phyloP scores from a whole-genome alignment of 2,113 vertebrate genomes.

The Campylomormyrus tamandua region DNA sequence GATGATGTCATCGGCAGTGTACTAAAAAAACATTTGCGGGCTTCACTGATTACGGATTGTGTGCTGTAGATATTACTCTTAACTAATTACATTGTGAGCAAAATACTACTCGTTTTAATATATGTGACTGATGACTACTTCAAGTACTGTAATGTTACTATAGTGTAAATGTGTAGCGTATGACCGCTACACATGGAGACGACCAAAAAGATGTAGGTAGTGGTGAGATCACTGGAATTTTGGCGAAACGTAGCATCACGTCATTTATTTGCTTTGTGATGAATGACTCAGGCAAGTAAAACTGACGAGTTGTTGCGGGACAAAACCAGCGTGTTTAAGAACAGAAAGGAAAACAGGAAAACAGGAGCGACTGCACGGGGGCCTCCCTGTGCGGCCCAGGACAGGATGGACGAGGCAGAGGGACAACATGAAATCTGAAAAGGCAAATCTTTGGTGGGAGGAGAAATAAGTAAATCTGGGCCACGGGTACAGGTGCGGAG shows the following conservation, averaged over 20 bases:
- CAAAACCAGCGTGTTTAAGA: not conserved
- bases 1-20: slow-evolving; percentile 44
- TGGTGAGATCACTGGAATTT: not conserved
- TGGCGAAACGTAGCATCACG: not conserved
- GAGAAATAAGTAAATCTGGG: not conserved
- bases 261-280: not conserved
- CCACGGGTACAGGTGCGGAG: not conserved
- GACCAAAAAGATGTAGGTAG: not conserved
- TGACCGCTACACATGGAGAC: not conserved
- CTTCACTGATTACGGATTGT: slow-evolving; percentile 44
- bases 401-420: not conserved
- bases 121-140: not conserved
- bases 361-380: not conserved
- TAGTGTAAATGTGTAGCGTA: not conserved
- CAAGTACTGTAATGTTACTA: not conserved
- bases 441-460: not conserved
- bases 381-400: not conserved
- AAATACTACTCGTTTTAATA: not conserved
- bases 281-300: not conserved
- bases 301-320: not conserved
- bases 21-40: slow-evolving; percentile 27
- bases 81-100: not conserved
- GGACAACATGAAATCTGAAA: not conserved
- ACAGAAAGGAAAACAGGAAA: not conserved
- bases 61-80: slow-evolving; percentile 6